Evolutionary conservation across 2,113 vertebrate species (phyloP).

Genomic region (Tragelaphus scriptus): DNA sequence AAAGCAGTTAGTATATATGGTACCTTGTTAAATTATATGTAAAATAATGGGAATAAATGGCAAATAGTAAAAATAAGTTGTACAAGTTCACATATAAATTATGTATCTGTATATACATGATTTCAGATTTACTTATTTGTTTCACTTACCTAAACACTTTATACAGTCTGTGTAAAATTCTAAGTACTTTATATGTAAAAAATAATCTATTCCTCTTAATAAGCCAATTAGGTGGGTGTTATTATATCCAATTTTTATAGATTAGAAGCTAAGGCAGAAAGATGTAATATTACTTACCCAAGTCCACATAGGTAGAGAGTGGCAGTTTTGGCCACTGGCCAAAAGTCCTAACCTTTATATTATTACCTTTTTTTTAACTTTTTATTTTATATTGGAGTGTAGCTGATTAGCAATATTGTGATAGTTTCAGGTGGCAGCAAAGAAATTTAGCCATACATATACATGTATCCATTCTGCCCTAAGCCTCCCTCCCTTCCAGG

Average conservation of each 20-base stretch:
- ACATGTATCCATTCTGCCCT: not conserved
- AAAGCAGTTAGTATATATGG: not conserved
- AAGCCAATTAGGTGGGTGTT: not conserved
- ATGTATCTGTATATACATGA: not conserved
- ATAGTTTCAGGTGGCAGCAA: not conserved
- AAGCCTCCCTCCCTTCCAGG: not conserved
- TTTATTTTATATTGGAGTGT: not conserved
- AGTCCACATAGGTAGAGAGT: not conserved
- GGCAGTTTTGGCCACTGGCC: not conserved
- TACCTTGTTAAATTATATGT: not conserved
- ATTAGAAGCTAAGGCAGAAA: not conserved
- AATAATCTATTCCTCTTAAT: not conserved
- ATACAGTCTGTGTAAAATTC: not conserved
- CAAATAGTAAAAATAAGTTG: not conserved
- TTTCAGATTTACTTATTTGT: not conserved
- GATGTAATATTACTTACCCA: not conserved
- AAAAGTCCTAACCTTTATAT: not conserved
- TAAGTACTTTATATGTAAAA: not conserved
- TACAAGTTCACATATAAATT: not conserved
- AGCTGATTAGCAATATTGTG: not conserved
- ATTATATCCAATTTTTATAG: not conserved
- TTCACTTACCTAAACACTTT: conserved; percentile 1
- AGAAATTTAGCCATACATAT: not conserved
- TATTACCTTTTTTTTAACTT: not conserved
- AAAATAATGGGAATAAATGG: not conserved